phyloP scores from a whole-genome alignment of 2,113 vertebrate genomes.

The Hemiprocne comata region DNA sequence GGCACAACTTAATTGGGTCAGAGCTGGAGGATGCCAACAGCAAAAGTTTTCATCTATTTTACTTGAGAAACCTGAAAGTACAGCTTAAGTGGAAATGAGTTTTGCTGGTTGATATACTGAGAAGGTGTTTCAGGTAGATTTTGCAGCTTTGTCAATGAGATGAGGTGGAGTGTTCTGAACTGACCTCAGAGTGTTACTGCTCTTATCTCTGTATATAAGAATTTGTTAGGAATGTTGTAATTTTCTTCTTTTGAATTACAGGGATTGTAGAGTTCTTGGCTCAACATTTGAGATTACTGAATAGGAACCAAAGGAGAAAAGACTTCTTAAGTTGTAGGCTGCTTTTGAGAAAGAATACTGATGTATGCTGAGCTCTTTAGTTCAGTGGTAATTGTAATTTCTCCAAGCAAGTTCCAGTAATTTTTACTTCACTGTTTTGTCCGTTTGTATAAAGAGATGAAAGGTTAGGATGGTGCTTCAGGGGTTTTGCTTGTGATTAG shows the following conservation, averaged over 20 bases:
- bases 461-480: not conserved
- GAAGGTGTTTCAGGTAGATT: not conserved
- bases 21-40: not conserved
- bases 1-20: not conserved
- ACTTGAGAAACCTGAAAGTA: not conserved
- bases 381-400: not conserved
- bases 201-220: not conserved
- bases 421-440: not conserved
- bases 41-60: not conserved
- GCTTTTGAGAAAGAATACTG: not conserved
- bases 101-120: not conserved
- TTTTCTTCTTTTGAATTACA: not conserved
- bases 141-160: not conserved
- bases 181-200: not conserved
- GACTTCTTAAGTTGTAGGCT: not conserved
- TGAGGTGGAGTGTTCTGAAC: not conserved
- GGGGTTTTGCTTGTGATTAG: not conserved
- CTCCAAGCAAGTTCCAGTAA: not conserved
- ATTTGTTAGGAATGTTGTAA: not conserved
- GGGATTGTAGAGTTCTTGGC: not conserved
- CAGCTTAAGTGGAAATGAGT: not conserved
- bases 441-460: not conserved
- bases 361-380: not conserved
- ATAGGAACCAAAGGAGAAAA: not conserved
- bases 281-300: not conserved